Evolutionary conservation across 2,797 vertebrate genomes (phyloP).

Genomic region (Myiotriccus ornatus): DNA sequence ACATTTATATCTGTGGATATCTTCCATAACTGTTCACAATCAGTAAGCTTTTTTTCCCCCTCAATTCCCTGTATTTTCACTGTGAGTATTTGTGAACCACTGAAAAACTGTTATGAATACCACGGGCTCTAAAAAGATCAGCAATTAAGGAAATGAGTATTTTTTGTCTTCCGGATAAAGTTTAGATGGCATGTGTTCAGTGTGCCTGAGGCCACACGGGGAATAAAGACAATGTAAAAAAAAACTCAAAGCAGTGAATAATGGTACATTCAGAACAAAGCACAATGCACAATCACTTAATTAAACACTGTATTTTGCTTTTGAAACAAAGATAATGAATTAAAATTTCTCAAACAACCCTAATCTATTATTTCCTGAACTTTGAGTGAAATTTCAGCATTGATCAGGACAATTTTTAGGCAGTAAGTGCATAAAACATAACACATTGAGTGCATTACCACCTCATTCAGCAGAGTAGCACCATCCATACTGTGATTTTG

Average conservation of each 20-base stretch:
- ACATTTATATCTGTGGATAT: neutral
- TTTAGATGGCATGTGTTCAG: neutral
- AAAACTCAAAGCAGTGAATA: neutral
- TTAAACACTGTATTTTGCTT: neutral
- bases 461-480: neutral
- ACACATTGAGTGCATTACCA: neutral
- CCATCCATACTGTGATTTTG: neutral
- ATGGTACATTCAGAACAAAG: neutral
- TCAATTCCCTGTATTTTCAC: neutral
- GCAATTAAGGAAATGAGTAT: neutral
- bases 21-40: neutral
- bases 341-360: neutral
- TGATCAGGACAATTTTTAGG: neutral
- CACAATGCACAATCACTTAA: neutral
- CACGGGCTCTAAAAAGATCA: neutral
- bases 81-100: neutral
- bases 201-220: neutral
- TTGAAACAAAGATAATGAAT: neutral
- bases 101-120: neutral
- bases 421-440: neutral
- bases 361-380: neutral
- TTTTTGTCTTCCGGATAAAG: neutral
- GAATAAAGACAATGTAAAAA: neutral
- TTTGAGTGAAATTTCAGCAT: neutral
- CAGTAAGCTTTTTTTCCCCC: neutral